Evolutionary conservation across 2,888 invertebrate genomes (phyloP), one percentile per base, ranked within the genome.

Genomic region (Diadegma fenestrale): DNA sequence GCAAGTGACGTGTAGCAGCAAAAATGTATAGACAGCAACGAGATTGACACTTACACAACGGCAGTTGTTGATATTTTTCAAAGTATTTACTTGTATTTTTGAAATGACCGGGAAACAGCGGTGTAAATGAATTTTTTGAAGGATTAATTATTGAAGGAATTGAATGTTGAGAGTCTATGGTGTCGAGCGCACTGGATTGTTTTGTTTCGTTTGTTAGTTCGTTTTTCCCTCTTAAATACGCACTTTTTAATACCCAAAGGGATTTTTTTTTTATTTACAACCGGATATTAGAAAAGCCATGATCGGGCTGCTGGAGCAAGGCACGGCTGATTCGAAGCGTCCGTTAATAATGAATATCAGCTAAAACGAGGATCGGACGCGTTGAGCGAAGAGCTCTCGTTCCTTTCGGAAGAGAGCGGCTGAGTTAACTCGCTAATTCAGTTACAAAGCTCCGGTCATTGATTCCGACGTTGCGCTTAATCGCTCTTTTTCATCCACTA

Each of bases 311-410:
- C 87, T 89, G 89, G 89, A 90, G 87, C 91, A 91, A 91, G 91
- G 91, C 91, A 91, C 91, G 86, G 89, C 89, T 89, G 88, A 89
- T 88, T 90, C 88, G 84, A 87, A 87, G 87, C 87, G 79, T 87
- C 86, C 86, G 71, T 85, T 76, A 41, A 71, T 30, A 64, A 63
- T 71, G 73, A 61, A 19, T 48, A n/a, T 33, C 63, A 73, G 77
- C 76, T 77, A 30, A 14, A 48, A 45, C 63, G 61, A 64, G 63
- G 22, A 64, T 17, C 71, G 64, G 80, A 54, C 33, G 26, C 26
- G 30, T n/a, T 26, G 75, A 17, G 12, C 58, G 19, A 54, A 37
- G 41, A 22, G 3, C 54, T 33, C 43, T 66, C 76, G 37, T 33
- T 51, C 22, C n/a, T 58, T 58, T 26, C 58, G 58, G 14, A 14